phyloP scores from a whole-genome alignment of 2,113 vertebrate species.

The Sorex fumeus region DNA sequence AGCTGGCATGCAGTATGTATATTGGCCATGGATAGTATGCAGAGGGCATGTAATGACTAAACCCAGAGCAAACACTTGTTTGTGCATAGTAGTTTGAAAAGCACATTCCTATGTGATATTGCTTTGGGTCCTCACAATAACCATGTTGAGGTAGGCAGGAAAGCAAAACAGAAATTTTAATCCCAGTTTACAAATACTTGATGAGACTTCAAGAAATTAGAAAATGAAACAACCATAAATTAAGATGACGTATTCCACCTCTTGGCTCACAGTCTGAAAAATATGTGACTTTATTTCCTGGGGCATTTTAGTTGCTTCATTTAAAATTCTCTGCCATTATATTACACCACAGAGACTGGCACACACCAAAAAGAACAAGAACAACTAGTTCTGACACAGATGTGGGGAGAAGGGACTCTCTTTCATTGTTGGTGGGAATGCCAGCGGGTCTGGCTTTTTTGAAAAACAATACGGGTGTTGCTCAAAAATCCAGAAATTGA shows the following conservation, averaged over 20 bases:
- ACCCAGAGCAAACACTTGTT: neutral
- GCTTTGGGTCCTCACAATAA: neutral
- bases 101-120: neutral
- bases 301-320: neutral
- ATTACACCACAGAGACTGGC: too few species aligned
- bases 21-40: conserved; percentile 52
- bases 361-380: too few species aligned
- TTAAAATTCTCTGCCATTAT: conserved; percentile 33
- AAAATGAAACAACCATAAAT: neutral
- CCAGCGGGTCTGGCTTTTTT: too few species aligned
- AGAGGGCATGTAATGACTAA: conserved; percentile 13
- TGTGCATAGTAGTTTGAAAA: neutral
- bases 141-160: neutral
- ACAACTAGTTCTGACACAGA: too few species aligned
- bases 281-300: neutral
- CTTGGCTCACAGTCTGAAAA: conserved; percentile 29
- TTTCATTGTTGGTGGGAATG: too few species aligned
- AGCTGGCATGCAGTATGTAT: conserved; percentile 20
- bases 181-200: neutral
- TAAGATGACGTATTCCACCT: neutral
- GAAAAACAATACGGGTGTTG: too few species aligned
- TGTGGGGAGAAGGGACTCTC: too few species aligned
- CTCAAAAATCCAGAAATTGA: too few species aligned
- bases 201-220: neutral
- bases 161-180: neutral